Base-by-base conservation (phyloP, 2,797 vertebrate species). In the Melanotaenia parkinsoni region DNA sequence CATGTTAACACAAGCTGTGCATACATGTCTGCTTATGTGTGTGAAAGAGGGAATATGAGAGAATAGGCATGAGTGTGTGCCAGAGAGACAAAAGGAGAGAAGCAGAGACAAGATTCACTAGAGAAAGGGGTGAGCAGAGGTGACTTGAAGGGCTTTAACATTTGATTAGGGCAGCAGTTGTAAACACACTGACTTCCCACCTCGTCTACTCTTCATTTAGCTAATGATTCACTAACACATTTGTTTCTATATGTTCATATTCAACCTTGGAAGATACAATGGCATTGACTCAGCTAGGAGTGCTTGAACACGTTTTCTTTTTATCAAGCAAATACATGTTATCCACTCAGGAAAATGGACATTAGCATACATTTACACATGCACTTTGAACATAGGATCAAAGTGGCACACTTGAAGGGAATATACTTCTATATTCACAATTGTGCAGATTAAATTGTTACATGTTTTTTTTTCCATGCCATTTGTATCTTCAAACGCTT, bases 121-220 rank as follows among this genome's bases (percentile, higher is more conserved):
- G 51, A 72, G 63, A 50, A 57, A 74, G 63, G 57, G 77, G 61
- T 54, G 66, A 77, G 77, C 73, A 87, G 85, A 85, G 85, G 87
- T 86, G 86, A 91, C 76, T 86, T 58, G 61, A 82, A 86, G 80
- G 80, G 80, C 77, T 89, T 92, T 92, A 88, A 89, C 81, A 88
- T 88, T 87, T 91, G 80, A 91, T 92, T 89, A 91, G 74, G 63
- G 66, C 79, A 81, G 63, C 40, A 2, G 68, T 81, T 81, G 70
- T 75, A 83, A 59, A 80, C 70, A 88, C 74, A 83, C 73, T 76
- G 32, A 53, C 18, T 59, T 67, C 63, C 70, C 71, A 56, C 74
- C 70, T 72, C 30, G 53, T 83, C 77, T 85, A 67, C 70, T 91
- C 81, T 79, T 85, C 84, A 81, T 84, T 84, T 82, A 80, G 78